phyloP scores from a whole-genome alignment of 2,113 vertebrate species.

The Epinephelus fuscoguttatus region DNA sequence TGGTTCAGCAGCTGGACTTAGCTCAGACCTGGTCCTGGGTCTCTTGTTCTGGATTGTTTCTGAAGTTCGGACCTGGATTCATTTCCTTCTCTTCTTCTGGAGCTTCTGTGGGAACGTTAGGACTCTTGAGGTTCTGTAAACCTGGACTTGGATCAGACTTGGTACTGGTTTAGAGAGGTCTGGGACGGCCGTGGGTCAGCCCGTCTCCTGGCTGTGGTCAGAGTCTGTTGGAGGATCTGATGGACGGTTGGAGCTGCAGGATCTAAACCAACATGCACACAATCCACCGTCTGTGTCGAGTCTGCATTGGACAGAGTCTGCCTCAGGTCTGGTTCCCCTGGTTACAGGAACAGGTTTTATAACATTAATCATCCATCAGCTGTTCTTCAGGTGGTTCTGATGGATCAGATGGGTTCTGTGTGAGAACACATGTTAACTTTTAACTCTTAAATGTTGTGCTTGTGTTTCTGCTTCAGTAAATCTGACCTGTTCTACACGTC shows the following conservation, averaged over 20 bases:
- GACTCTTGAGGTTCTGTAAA: neutral
- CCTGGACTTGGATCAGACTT: neutral
- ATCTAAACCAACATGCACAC: conserved; percentile 86
- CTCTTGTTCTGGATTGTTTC: neutral
- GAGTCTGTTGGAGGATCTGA: neutral
- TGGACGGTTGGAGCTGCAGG: neutral
- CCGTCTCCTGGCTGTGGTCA: neutral
- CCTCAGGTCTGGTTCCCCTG: conserved; percentile 84
- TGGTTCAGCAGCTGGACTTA: neutral
- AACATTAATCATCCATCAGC: too few relatives aligned
- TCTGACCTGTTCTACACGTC: too few relatives aligned
- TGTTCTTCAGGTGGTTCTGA: too few relatives aligned
- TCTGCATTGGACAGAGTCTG: conserved; percentile 91
- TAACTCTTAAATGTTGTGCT: too few relatives aligned
- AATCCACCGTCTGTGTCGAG: conserved; percentile 90
- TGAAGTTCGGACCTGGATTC: neutral
- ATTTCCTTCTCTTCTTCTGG: too few relatives aligned
- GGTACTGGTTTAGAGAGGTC: too few relatives aligned
- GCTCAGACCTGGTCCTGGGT: neutral
- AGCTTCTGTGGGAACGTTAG: too few relatives aligned
- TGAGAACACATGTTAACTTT: too few relatives aligned
- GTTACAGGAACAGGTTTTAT: too few relatives aligned
- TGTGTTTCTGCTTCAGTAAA: too few relatives aligned
- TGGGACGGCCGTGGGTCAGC: neutral
- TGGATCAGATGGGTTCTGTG: too few relatives aligned